Base-by-base conservation (phyloP, 2,888 invertebrate species). In the Drosophila trichaetosa region DNA sequence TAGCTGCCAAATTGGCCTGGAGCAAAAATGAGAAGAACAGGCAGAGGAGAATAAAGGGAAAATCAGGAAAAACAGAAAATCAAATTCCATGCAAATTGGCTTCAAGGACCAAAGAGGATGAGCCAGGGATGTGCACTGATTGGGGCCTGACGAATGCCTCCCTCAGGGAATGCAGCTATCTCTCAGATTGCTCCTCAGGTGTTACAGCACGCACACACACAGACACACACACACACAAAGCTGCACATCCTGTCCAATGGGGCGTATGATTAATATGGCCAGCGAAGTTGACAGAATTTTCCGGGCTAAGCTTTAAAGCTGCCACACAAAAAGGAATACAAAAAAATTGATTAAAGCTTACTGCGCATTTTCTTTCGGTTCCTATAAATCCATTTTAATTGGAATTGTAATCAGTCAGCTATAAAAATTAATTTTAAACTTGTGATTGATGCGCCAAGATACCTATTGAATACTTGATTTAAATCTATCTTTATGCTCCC, bases 241-340 rank as follows among this genome's bases (percentile, higher is more conserved):
- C 24, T 11, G 57, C n/a, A 48, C 33, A 56, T 53, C 64, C 62
- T 73, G 85, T 61, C 76, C 83, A 84, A 87, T 74, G 83, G 61
- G 73, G 85, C 87, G 83, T 87, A 82, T 87, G 85, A 87, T 87
- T 82, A 80, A 87, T 80, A 71, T 59, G 31, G 27, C 56, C 65
- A 24, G 6, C 42, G 21, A 21, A 27, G 24, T 48, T 7, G 38
- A 21, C 38, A 58, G 34, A 24, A 16, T 48, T 31, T 46, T 48
- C 48, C 48, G 34, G 38, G 27, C 36, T 29, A 31, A 34, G 31
- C 42, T 49, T 61, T 42, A 33, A 33, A 59, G 21, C 54, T 21
- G 2, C 29, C 48, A 40, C 21, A n/a, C n/a, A 33, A 21, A 64
- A 34, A 8, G 56, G 7, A 40, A n/a, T n/a, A 11, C 27, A 8